A percentile compares a stretch with the other conserved stretches of the same genome.
Evolutionary conservation across 1,140 invertebrate species (phyloP).

Genomic region (Camponotus floridanus): DNA sequence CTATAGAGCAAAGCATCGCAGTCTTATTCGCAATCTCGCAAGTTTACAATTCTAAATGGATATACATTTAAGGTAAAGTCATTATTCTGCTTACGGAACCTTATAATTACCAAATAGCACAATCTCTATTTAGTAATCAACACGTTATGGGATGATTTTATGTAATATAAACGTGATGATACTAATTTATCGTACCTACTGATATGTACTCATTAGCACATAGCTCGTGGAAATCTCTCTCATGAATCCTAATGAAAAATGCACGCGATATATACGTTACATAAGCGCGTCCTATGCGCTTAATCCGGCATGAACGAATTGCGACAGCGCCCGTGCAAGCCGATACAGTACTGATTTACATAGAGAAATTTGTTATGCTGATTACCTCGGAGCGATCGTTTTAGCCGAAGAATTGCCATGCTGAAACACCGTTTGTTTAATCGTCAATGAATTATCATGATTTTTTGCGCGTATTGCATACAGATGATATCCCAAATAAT

Average conservation of each 20-base stretch:
- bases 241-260: slow-evolving; percentile 73
- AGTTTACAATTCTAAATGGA: neutral
- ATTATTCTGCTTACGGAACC: neutral
- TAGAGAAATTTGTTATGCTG: slow-evolving; percentile 69
- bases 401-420: slow-evolving; percentile 61
- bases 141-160: slow-evolving; percentile 14
- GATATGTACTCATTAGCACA: slow-evolving; percentile 61
- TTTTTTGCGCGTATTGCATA: slow-evolving; percentile 43
- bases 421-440: slow-evolving; percentile 41
- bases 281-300: slow-evolving; percentile 61
- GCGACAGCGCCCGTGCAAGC: slow-evolving; percentile 46
- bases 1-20: slow-evolving; percentile 30
- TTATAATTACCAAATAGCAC: slow-evolving; percentile 7
- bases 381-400: slow-evolving; percentile 58
- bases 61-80: neutral
- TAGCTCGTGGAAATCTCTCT: slow-evolving; percentile 58
- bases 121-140: slow-evolving; percentile 33
- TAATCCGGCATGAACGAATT: slow-evolving; percentile 70
- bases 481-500: slow-evolving; percentile 46
- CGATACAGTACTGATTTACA: slow-evolving; percentile 70
- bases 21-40: neutral
- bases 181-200: slow-evolving; percentile 55
- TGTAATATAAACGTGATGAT: slow-evolving; percentile 47
- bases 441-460: slow-evolving; percentile 45
- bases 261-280: slow-evolving; percentile 62